A percentile compares a stretch with the other conserved stretches of the same genome.
phyloP scores from a whole-genome alignment of 1,140 invertebrate species.

The Drosophila serrata region DNA sequence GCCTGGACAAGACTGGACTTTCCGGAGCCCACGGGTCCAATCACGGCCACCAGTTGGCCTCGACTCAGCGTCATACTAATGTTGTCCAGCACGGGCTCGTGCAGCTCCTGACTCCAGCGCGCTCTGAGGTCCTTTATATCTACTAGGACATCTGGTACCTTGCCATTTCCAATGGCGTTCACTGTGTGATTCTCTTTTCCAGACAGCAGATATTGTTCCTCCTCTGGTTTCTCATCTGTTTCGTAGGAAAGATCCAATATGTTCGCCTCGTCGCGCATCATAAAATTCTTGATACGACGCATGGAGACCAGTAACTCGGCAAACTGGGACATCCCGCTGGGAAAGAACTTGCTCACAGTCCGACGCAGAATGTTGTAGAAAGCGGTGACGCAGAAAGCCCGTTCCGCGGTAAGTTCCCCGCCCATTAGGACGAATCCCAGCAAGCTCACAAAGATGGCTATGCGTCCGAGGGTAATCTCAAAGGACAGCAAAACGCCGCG shows the following conservation, averaged over 20 bases:
- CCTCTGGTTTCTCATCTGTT: conserved; percentile 30
- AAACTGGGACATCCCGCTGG: conserved; percentile 87
- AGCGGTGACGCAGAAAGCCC: conserved; percentile 90
- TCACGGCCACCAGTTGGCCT: conserved; percentile 87
- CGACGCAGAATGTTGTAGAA: conserved; percentile 90
- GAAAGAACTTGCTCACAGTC: conserved; percentile 91
- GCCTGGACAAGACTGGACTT: conserved; percentile 86
- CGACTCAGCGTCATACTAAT: conserved; percentile 57
- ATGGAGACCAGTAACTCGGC: conserved; percentile 90
- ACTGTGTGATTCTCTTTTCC: conserved; percentile 1
- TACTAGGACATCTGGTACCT: conserved; percentile 20
- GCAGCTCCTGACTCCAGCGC: conserved; percentile 57
- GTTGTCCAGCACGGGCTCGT: conserved; percentile 57
- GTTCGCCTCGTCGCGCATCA: conserved; percentile 88
- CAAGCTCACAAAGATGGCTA: conserved; percentile 92
- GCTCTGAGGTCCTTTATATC: conserved; percentile 62
- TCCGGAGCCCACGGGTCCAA: conserved; percentile 89
- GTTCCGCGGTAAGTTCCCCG: conserved; percentile 86
- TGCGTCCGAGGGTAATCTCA: conserved; percentile 90
- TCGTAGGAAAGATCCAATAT: conserved; percentile 19
- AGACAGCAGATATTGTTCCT: conserved; percentile 20
- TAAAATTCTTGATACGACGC: conserved; percentile 89
- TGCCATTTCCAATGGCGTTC: conserved; percentile 40
- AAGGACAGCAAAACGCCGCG: conserved; percentile 90
- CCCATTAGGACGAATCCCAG: conserved; percentile 90